Percentiles rank a stretch among this genome's conserved stretches.
phyloP scores from a whole-genome alignment of 2,888 invertebrate species.

The Megamerina dolium region DNA sequence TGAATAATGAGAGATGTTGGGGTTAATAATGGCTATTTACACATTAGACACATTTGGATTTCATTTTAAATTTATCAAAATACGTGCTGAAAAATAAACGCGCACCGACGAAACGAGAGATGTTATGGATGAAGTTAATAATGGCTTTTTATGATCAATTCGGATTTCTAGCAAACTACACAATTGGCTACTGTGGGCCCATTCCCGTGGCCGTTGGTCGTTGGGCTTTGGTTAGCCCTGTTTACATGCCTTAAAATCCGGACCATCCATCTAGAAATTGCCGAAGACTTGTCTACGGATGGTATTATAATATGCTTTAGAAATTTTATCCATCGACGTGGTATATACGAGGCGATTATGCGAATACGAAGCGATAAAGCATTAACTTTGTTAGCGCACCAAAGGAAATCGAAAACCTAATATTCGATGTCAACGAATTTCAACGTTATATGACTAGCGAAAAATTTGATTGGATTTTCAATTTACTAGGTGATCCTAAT shows the following conservation, averaged over 20 bases:
- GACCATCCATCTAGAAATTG: conserved; percentile 17
- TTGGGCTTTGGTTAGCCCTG: too few relatives aligned
- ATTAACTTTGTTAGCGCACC: conserved; percentile 13
- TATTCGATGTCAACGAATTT: conserved; percentile 12
- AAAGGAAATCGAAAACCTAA: conserved; percentile 9
- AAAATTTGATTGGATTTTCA: too few relatives aligned
- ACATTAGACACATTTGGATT: conserved; percentile 28
- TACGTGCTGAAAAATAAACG: too few relatives aligned
- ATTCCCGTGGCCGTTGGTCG: too few relatives aligned
- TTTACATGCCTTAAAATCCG: conserved; percentile 12
- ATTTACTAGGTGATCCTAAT: too few relatives aligned
- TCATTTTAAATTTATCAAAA: too few relatives aligned
- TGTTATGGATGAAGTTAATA: too few relatives aligned
- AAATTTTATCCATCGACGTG: conserved; percentile 20
- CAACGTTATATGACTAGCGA: conserved; percentile 14
- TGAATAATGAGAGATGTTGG: conserved; percentile 20
- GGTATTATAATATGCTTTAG: conserved; percentile 17
- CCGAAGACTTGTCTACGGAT: conserved; percentile 17
- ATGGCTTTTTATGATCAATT: too few relatives aligned
- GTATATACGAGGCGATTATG: conserved; percentile 14
- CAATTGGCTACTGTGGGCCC: too few relatives aligned
- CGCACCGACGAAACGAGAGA: too few relatives aligned
- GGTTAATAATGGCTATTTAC: conserved; percentile 27
- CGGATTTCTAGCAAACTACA: conserved; percentile 25
- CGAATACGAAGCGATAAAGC: conserved; percentile 16